Evolutionary conservation across 2,113 vertebrate species (phyloP).

Genomic region (Phyllostomus hastatus): DNA sequence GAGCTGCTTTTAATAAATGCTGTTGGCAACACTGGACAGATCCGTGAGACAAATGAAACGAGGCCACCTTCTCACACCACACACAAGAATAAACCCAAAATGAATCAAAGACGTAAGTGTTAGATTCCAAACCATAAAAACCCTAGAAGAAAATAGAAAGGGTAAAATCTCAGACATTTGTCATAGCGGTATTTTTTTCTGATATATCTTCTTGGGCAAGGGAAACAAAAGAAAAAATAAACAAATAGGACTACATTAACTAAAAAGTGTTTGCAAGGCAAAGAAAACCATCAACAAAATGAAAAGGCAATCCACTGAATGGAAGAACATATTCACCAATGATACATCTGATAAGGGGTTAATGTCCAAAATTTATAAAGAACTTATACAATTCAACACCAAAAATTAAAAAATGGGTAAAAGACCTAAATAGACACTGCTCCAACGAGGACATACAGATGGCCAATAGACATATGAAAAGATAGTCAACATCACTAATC

Average conservation of each 20-base stretch:
- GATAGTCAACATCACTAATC: no score
- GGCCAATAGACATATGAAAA: no score
- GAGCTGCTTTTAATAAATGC: neutral
- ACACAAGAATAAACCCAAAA: neutral
- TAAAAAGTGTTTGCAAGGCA: neutral
- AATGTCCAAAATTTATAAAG: no score
- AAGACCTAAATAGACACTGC: no score
- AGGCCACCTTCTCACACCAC: neutral
- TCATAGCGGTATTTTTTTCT: neutral
- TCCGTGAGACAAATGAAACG: neutral
- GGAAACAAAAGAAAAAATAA: no score
- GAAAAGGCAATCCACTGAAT: no score
- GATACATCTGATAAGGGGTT: no score
- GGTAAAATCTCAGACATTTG: neutral
- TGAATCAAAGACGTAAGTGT: neutral
- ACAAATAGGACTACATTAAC: neutral
- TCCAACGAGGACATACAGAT: no score
- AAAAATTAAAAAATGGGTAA: no score
- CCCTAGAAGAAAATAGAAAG: neutral
- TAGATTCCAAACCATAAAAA: neutral
- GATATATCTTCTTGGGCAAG: no score
- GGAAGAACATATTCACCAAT: no score
- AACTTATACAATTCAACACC: no score
- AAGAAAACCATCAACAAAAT: neutral
- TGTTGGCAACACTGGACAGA: neutral